Evolutionary conservation across 1,140 invertebrate genomes (phyloP).

Genomic region (Cydia amplana): DNA sequence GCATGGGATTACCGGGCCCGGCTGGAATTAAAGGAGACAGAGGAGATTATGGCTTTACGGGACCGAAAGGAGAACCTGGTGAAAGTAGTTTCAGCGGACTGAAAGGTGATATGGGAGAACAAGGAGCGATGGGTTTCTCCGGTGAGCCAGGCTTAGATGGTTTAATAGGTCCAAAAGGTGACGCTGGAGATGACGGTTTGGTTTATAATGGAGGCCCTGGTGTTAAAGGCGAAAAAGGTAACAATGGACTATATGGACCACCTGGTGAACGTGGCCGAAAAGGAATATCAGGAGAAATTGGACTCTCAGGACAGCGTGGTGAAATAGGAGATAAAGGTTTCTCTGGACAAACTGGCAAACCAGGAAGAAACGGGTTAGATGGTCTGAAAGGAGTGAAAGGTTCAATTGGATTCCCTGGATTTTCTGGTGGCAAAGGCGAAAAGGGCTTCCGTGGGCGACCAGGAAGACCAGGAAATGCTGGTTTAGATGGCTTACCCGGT

Average conservation of each 20-base stretch:
- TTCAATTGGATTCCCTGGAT: constrained; percentile 44
- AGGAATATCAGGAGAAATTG: constrained; percentile 63
- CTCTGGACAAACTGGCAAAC: constrained; percentile 59
- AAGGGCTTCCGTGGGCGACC: constrained; percentile 78
- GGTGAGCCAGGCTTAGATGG: constrained; percentile 67
- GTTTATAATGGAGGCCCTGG: constrained; percentile 63
- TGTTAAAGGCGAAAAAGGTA: constrained; percentile 63
- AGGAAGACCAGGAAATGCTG: constrained; percentile 75
- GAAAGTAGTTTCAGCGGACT: constrained; percentile 74
- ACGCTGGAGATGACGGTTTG: constrained; percentile 76
- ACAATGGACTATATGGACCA: constrained; percentile 51
- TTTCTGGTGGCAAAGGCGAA: constrained; percentile 64
- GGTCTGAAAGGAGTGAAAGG: constrained; percentile 67
- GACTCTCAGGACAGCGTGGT: constrained; percentile 49
- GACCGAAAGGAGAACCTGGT: constrained; percentile 73
- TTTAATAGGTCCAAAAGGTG: constrained; percentile 76
- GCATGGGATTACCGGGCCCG: constrained; percentile 73
- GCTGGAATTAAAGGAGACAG: constrained; percentile 84
- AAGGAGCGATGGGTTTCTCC: constrained; percentile 46
- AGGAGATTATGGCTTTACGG: constrained; percentile 75
- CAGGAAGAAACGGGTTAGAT: constrained; percentile 46
- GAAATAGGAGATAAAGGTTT: constrained; percentile 73
- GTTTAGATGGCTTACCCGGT: constrained; percentile 73
- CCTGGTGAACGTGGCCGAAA: constrained; percentile 50
- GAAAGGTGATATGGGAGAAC: constrained; percentile 70